Evolutionary conservation across 2,113 vertebrate species (phyloP).

Genomic region (Leiothrix lutea): DNA sequence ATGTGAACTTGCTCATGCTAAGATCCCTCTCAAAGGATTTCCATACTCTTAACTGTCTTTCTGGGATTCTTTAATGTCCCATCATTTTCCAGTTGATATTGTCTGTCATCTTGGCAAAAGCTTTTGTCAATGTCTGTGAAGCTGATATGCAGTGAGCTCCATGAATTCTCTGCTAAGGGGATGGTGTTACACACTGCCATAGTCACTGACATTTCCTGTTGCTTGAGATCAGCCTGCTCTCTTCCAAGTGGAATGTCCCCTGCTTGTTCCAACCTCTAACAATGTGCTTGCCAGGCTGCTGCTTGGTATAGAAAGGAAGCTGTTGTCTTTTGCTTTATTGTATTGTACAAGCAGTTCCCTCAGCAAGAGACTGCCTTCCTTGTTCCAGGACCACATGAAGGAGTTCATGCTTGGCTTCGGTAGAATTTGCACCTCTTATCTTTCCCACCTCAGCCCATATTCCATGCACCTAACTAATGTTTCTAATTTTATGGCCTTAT

Average conservation of each 20-base stretch:
- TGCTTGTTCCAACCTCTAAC: not conserved
- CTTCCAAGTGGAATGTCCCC: not conserved
- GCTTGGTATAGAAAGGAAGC: not conserved
- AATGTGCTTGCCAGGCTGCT: not conserved
- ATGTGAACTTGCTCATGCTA: not conserved
- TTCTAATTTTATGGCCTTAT: constrained; percentile 13
- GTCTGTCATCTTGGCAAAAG: not conserved
- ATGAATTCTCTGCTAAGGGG: not conserved
- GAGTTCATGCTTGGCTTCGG: not conserved
- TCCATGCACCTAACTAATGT: not conserved
- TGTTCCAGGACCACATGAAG: not conserved
- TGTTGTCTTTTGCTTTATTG: not conserved
- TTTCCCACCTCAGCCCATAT: not conserved
- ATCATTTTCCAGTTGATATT: not conserved
- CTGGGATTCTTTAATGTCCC: not conserved
- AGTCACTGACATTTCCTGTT: not conserved
- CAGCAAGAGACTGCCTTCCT: not conserved
- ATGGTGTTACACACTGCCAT: not conserved
- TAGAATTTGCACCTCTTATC: constrained; percentile 18
- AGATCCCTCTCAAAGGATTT: not conserved
- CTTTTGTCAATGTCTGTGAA: not conserved
- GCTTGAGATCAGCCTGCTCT: not conserved
- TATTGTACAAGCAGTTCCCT: not conserved
- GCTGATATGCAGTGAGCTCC: not conserved
- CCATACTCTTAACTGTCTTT: not conserved